Conservation (phyloP, 2,888 invertebrate genomes). For the Dendrolimus pini region DNA sequence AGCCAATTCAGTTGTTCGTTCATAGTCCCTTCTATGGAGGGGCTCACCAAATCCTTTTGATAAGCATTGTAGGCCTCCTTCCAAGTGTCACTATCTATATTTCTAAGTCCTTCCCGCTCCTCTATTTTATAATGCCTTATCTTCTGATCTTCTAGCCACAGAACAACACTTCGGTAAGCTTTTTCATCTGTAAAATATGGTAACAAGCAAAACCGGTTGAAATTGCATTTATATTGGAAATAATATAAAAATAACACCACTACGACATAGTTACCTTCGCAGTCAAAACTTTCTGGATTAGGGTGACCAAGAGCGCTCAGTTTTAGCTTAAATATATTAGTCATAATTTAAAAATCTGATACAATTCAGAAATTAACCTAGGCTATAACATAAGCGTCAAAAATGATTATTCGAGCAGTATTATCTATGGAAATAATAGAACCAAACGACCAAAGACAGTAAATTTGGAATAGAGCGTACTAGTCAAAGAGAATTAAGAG, state of each 20-base stretch:
- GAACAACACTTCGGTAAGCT: slow-evolving; percentile 86
- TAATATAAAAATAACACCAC: not conserved
- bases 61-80: slow-evolving; percentile 82
- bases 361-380: no score
- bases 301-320: slow-evolving; percentile 87
- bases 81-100: slow-evolving; percentile 83
- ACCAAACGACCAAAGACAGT: no score
- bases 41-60: slow-evolving; percentile 85
- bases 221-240: not conserved
- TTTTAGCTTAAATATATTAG: slow-evolving; percentile 85
- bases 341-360: slow-evolving; percentile 20
- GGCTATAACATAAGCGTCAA: no score
- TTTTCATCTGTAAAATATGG: slow-evolving; percentile 80
- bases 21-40: slow-evolving; percentile 72
- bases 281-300: slow-evolving; percentile 81
- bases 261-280: slow-evolving; percentile 76
- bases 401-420: no score
- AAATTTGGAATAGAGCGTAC: no score
- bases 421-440: no score
- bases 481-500: no score
- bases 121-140: slow-evolving; percentile 92
- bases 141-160: slow-evolving; percentile 96
- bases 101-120: slow-evolving; percentile 84
- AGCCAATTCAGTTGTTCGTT: slow-evolving; percentile 90
- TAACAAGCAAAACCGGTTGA: not conserved